phyloP scores from a whole-genome alignment of 2,797 vertebrate species.

The Kryptopterus vitreolus region DNA sequence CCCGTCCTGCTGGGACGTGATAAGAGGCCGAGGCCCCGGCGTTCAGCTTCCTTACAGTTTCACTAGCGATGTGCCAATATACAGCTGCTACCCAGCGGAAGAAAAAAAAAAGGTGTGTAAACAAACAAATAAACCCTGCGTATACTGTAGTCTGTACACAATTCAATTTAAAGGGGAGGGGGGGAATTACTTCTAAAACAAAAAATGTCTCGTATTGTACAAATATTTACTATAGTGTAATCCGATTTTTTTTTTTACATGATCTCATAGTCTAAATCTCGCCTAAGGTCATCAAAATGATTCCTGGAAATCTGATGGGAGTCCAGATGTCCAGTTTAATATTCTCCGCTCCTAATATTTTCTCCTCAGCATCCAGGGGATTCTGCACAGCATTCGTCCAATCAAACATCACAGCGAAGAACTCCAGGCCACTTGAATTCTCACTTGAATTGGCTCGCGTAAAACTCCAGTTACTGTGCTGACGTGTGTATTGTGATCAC shows the following conservation, averaged over 20 bases:
- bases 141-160: constrained; percentile 6
- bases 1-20: constrained; percentile 76
- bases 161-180: not conserved
- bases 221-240: not conserved
- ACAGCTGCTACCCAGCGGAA: constrained; percentile 62
- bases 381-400: not conserved
- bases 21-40: constrained; percentile 76
- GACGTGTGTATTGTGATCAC: not conserved
- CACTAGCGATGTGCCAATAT: constrained; percentile 25
- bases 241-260: too few relatives aligned
- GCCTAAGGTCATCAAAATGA: not conserved
- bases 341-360: not conserved
- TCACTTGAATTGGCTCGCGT: not conserved
- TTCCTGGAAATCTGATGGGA: not conserved
- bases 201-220: not conserved
- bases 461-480: not conserved
- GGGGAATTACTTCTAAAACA: not conserved
- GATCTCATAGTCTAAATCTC: not conserved
- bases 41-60: constrained; percentile 57
- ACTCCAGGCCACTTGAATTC: not conserved
- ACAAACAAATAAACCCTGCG: not conserved
- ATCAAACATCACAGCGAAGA: not conserved
- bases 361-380: not conserved
- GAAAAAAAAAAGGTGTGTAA: constrained; percentile 56
- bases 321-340: not conserved